A percentile compares a stretch with the other conserved stretches of the same genome.
phyloP scores from a whole-genome alignment of 2,888 invertebrate species.

The Tetranychus truncatus region DNA sequence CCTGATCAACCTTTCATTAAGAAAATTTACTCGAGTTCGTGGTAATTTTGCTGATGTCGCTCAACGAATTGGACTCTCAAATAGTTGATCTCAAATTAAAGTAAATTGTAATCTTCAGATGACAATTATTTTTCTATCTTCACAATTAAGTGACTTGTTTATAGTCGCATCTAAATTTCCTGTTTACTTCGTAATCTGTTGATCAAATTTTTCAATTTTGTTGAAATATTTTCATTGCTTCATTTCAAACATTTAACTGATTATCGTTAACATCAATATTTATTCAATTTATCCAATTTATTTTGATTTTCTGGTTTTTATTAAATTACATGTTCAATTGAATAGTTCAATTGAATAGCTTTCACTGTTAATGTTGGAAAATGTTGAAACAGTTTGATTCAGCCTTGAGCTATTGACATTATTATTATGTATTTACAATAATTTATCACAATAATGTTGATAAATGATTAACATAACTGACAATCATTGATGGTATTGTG shows the following conservation, averaged over 20 bases:
- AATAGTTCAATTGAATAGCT: too few relatives aligned
- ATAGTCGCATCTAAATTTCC: too few relatives aligned
- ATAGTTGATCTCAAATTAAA: too few relatives aligned
- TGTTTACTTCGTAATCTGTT: too few relatives aligned
- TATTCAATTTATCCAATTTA: too few relatives aligned
- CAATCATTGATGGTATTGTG: background rate
- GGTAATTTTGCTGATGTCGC: background rate
- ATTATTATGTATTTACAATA: background rate
- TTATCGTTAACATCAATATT: too few relatives aligned
- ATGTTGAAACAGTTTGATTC: background rate
- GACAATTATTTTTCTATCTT: background rate
- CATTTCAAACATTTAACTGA: too few relatives aligned
- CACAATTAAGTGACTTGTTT: too few relatives aligned
- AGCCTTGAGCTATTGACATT: background rate
- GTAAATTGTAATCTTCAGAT: background rate
- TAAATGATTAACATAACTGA: background rate
- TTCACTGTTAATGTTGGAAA: background rate
- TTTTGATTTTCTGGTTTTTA: background rate
- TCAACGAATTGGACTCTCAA: background rate
- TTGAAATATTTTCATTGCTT: too few relatives aligned
- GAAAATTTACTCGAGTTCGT: background rate
- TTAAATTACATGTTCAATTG: background rate
- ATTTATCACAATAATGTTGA: background rate
- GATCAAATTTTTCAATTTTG: too few relatives aligned
- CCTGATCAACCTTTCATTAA: background rate